Evolutionary conservation across 2,797 vertebrate species (phyloP).

Genomic region (Manis crassicaudata): DNA sequence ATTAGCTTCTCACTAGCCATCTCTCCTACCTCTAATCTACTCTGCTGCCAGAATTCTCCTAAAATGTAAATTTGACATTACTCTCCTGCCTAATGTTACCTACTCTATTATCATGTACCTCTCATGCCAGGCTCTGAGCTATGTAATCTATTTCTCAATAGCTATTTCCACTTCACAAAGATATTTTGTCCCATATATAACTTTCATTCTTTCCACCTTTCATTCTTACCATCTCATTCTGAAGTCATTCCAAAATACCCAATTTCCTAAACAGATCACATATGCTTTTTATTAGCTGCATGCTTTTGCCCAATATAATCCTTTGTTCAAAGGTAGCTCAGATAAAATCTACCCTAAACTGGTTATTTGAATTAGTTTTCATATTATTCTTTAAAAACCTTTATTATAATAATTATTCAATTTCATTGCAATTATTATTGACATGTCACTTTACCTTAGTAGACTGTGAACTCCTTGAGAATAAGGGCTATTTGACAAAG

Average conservation of each 20-base stretch:
- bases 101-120: not conserved
- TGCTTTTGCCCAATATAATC: not conserved
- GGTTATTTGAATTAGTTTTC: not conserved
- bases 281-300: not conserved
- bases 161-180: not conserved
- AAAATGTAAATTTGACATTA: not conserved
- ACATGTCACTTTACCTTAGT: not conserved
- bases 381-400: not conserved
- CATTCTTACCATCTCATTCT: not conserved
- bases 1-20: not conserved
- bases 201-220: slow-evolving; percentile 6
- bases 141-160: not conserved
- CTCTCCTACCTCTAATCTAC: not conserved
- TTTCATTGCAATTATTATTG: slow-evolving; percentile 38
- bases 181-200: not conserved
- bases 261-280: slow-evolving; percentile 14
- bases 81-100: not conserved
- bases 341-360: not conserved
- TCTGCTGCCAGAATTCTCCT: not conserved
- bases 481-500: not conserved
- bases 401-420: slow-evolving; percentile 14
- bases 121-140: not conserved
- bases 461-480: not conserved
- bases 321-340: not conserved
- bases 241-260: not conserved